These are phyloP conservation scores for Avahi laniger DNA, from an alignment of 2,797 vertebrate species.

Conservation along the genomic window DNA sequence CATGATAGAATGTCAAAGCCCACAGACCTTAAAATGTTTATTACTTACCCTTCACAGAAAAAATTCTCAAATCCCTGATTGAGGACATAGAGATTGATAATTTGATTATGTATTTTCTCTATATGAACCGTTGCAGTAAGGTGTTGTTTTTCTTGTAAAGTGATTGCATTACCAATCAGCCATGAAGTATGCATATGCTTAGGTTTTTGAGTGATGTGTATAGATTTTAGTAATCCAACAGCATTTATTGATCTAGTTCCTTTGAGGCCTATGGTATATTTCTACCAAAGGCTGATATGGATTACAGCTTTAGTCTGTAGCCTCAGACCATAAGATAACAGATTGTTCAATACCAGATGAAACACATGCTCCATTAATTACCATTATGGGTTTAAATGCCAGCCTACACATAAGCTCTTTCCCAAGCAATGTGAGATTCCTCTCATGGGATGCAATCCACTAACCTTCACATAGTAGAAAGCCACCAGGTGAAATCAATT, in stretches of 20 bases:
- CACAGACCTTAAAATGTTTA: not conserved
- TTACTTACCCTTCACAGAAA: not conserved
- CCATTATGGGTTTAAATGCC: slow-evolving; percentile 28
- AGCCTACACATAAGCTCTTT: not conserved
- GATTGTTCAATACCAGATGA: slow-evolving; percentile 17
- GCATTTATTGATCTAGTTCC: not conserved
- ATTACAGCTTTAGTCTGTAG: slow-evolving; percentile 11
- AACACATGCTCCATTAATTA: slow-evolving; percentile 32
- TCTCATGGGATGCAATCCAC: slow-evolving; percentile 22
- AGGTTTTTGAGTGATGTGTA: not conserved
- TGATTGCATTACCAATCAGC: not conserved
- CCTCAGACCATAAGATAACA: slow-evolving; percentile 6
- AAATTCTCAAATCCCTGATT: not conserved
- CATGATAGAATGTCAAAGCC: not conserved
- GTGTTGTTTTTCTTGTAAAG: not conserved
- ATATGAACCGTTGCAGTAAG: not conserved
- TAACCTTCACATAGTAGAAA: slow-evolving; percentile 45
- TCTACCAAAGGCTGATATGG: not conserved
- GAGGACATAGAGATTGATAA: not conserved
- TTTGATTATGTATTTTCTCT: not conserved
- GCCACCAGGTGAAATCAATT: slow-evolving; percentile 22
- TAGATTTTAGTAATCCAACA: not conserved
- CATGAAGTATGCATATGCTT: not conserved
- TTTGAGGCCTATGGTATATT: not conserved
- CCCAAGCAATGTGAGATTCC: not conserved